Base-by-base conservation (phyloP, 1,140 invertebrate genomes). In the Bathynomus jamesi region DNA sequence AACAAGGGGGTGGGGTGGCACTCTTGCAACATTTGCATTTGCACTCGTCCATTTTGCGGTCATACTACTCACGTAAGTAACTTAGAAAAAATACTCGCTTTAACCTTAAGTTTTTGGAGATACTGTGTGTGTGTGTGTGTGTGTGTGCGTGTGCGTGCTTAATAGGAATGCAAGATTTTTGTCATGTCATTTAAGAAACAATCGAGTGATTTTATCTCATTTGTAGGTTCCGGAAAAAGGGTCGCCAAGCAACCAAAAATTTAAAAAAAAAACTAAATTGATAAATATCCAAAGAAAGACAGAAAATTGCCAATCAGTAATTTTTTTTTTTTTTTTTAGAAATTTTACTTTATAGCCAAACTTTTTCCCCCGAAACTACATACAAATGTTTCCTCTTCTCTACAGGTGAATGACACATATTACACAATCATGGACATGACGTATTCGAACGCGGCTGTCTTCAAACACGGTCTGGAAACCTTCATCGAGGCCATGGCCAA, bases 401-500 rank as follows among this genome's bases (percentile, higher is more conserved):
- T 78, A 2, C 71, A 76, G 75, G 67, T 83, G 31, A 80, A 78
- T 61, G 80, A 80, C 27, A 80, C 77, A 5, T 78, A 76, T 31
- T 82, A 82, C 72, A 75, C 72, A 8, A 70, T 83, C 32, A 79
- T 80, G 64, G 80, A 83, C 21, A 81, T 82, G 75, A 75, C 82
- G 8, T 83, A 79, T 73, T 81, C 81, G 32, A 80, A 79, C 7
- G 79, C 79, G 24, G 46, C 82, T 0, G 79, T 84, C 3, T 67
- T 82, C 27, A 81, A 82, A 67, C 80, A 83, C 76, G 83, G 83
- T 11, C 78, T 83, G 28, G 78, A 78, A 7, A 70, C 75, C 5
- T 82, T 83, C 71, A 81, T 83, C 28, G 79, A 83, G 62, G 79
- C 82, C 24, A 75, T 84, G 71, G 78, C 79, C 5, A 79, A 78